Evolutionary conservation across 2,113 vertebrate species (phyloP).

Genomic region (Prunella fulvescens): DNA sequence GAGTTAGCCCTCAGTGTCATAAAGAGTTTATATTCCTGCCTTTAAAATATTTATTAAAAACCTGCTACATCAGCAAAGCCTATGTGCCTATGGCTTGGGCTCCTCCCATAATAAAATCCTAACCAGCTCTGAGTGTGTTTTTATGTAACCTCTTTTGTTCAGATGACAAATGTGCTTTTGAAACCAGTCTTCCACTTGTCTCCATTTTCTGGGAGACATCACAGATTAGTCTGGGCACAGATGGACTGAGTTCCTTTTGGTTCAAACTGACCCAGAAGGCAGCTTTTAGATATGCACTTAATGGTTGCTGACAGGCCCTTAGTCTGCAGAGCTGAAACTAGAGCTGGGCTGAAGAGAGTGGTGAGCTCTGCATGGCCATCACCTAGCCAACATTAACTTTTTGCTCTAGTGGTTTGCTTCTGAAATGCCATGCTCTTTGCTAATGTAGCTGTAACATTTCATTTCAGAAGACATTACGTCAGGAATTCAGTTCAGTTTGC

Average conservation of each 20-base stretch:
- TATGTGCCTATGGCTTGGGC: background rate
- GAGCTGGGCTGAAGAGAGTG: background rate
- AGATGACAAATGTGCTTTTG: background rate
- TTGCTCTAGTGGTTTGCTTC: background rate
- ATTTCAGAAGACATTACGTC: background rate
- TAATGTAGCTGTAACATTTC: background rate
- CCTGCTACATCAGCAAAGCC: background rate
- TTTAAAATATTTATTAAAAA: background rate
- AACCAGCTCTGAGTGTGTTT: background rate
- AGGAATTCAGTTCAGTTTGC: background rate
- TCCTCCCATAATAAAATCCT: background rate
- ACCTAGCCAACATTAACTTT: background rate
- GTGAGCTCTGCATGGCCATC: background rate
- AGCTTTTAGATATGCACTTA: background rate
- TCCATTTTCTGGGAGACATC: background rate
- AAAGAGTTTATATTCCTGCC: background rate
- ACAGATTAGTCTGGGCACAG: background rate
- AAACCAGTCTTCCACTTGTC: background rate
- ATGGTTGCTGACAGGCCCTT: background rate
- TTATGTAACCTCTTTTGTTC: background rate
- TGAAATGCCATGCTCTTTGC: background rate
- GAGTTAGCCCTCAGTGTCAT: background rate
- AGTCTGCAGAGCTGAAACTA: background rate
- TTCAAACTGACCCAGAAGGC: background rate
- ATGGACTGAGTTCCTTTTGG: background rate